Conservation (phyloP, 2,888 invertebrate species). For the Lepidochrysops patricia region DNA sequence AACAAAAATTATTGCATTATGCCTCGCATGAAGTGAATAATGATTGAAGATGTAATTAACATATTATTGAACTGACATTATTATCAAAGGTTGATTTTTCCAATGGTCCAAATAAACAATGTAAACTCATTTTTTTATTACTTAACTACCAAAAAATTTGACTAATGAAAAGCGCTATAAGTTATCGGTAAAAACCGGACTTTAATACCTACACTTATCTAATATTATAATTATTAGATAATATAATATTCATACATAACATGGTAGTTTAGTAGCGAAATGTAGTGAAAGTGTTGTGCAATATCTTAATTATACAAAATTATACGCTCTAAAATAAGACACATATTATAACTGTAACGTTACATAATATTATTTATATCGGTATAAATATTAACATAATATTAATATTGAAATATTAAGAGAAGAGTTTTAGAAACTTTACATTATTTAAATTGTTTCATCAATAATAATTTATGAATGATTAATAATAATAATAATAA, state of each 20-base stretch:
- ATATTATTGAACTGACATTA: not conserved
- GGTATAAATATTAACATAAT: not conserved
- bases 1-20: conserved; percentile 1
- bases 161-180: too few relatives aligned
- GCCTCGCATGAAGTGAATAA: not conserved
- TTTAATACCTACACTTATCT: not conserved
- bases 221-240: not conserved
- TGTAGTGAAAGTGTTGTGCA: conserved; percentile 1
- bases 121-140: not conserved
- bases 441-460: too few relatives aligned
- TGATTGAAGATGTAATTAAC: conserved; percentile 5
- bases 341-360: not conserved
- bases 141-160: too few relatives aligned
- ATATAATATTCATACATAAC: not conserved
- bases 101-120: not conserved
- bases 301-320: conserved; percentile 3
- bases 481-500: too few relatives aligned
- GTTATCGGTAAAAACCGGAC: too few relatives aligned
- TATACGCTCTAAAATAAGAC: not conserved
- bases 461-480: too few relatives aligned
- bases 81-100: not conserved
- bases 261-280: not conserved
- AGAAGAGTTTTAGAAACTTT: too few relatives aligned
- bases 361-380: not conserved
- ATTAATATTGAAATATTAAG: not conserved